phyloP scores from a whole-genome alignment of 2,888 invertebrate species.

The Dicyrtoma fusca region DNA sequence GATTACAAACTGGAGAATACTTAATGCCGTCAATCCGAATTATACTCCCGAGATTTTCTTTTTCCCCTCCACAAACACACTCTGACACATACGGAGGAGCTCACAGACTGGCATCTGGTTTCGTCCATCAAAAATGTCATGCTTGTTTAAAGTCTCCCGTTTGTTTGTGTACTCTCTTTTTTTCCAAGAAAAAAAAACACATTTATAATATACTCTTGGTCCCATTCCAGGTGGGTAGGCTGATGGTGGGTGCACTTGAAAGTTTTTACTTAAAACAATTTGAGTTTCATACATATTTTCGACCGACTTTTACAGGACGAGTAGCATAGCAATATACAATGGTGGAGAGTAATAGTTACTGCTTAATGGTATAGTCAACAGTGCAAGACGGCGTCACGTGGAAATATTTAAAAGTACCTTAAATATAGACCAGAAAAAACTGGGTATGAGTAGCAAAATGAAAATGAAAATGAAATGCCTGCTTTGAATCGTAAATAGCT shows the following conservation, averaged over 20 bases:
- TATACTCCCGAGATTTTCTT: constrained; percentile 31
- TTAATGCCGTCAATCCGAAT: constrained; percentile 39
- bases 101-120: constrained; percentile 26
- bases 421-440: too few relatives aligned
- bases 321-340: too few relatives aligned
- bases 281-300: too few relatives aligned
- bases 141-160: constrained; percentile 20
- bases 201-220: neutral
- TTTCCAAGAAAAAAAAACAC: neutral
- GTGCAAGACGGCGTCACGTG: too few relatives aligned
- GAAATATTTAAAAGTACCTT: too few relatives aligned
- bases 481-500: too few relatives aligned
- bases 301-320: too few relatives aligned
- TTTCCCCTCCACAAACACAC: constrained; percentile 15
- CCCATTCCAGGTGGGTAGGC: neutral
- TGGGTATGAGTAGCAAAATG: too few relatives aligned
- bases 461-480: too few relatives aligned
- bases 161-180: neutral
- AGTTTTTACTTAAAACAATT: neutral
- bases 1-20: constrained; percentile 37
- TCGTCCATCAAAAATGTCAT: constrained; percentile 36
- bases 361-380: too few relatives aligned
- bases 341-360: too few relatives aligned
- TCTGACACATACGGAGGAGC: neutral
- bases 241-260: neutral